phyloP scores from a whole-genome alignment of 2,888 invertebrate species.

The Camponotus fellah region DNA sequence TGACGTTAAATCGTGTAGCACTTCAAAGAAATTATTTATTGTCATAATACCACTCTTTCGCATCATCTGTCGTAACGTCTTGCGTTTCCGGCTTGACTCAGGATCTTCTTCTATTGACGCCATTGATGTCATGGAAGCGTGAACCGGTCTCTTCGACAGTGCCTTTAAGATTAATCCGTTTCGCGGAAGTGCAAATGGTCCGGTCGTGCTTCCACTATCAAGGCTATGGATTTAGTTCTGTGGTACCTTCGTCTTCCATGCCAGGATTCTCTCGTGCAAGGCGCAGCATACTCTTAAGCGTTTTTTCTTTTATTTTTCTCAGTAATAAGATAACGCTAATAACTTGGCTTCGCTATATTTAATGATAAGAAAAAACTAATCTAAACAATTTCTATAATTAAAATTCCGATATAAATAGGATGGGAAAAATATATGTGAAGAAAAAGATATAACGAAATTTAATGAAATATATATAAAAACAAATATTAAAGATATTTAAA shows the following conservation, averaged over 20 bases:
- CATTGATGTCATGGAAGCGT: conserved; percentile 60
- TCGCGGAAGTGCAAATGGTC: conserved; percentile 76
- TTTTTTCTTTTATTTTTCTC: conserved; percentile 26
- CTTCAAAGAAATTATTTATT: conserved; percentile 33
- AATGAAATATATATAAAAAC: neutral
- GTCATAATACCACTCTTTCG: conserved; percentile 35
- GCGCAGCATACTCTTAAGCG: neutral
- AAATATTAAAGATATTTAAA: too few species aligned
- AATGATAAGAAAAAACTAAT: neutral
- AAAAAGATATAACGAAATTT: neutral
- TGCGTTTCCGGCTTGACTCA: conserved; percentile 43
- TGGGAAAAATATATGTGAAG: neutral
- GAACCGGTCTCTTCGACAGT: conserved; percentile 70
- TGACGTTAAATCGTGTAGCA: conserved; percentile 26
- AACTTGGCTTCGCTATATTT: neutral
- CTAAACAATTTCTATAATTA: conserved; percentile 5
- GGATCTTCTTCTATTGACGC: conserved; percentile 21
- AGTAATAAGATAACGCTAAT: conserved; percentile 30
- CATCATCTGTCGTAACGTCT: conserved; percentile 40
- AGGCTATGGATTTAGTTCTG: conserved; percentile 53
- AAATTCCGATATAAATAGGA: neutral
- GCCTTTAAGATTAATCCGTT: conserved; percentile 73
- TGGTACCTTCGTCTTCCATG: conserved; percentile 51
- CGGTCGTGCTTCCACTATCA: conserved; percentile 58
- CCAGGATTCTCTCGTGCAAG: conserved; percentile 9